Percentiles rank a stretch among this genome's conserved stretches.
Conservation (phyloP, 2,888 invertebrate species). For the Margaritifera margaritifera region DNA sequence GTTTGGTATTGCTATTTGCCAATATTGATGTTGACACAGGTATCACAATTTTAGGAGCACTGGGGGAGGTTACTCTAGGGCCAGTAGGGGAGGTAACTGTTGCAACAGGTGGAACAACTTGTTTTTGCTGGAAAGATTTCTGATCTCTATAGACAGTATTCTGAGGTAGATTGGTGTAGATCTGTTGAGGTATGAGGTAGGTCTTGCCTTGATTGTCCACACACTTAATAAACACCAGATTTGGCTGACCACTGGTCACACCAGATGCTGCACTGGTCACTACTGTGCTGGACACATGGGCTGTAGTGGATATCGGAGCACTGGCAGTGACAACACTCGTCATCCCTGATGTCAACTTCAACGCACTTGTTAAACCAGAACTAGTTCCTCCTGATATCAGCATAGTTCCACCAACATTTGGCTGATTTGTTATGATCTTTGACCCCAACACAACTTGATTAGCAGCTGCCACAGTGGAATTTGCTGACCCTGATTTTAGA, state of each 20-base stretch:
- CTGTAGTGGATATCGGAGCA: not conserved
- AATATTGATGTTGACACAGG: too few species aligned
- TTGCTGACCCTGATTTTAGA: too few species aligned
- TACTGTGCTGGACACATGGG: constrained; percentile 2
- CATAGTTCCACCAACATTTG: too few species aligned
- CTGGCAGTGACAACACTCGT: not conserved
- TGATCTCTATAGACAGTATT: constrained; percentile 1
- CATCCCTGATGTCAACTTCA: constrained; percentile 2
- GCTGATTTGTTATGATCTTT: too few species aligned
- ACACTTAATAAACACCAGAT: constrained; percentile 46
- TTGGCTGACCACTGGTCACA: constrained; percentile 5
- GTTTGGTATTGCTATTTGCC: too few species aligned
- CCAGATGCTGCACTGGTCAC: constrained; percentile 16
- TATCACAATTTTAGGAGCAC: too few species aligned
- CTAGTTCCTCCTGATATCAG: too few species aligned
- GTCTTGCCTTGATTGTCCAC: constrained; percentile 59
- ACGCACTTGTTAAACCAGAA: not conserved
- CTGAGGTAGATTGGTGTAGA: constrained; percentile 26
- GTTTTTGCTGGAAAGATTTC: constrained; percentile 4
- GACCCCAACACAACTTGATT: too few species aligned
- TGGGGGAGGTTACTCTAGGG: too few species aligned
- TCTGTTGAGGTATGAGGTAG: constrained; percentile 58
- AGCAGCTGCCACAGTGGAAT: too few species aligned
- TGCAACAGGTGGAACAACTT: not conserved
- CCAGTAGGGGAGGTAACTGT: constrained; percentile 11